Evolutionary conservation across 1,140 invertebrate genomes (phyloP).

Genomic region (Drosophila pseudoobscura): DNA sequence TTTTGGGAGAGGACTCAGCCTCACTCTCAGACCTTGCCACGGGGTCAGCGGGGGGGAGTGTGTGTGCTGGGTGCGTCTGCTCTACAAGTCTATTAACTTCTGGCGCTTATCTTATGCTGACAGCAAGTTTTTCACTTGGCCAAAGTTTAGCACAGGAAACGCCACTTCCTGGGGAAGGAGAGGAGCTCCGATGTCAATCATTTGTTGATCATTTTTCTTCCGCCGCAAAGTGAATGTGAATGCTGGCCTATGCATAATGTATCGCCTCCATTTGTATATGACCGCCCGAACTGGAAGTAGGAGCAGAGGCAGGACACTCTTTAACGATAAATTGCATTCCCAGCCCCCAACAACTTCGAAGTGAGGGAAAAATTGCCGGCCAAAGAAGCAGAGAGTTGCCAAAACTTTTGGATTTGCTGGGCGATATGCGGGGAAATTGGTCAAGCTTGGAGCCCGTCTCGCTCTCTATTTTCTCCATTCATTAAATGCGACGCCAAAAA

Average conservation of each 20-base stretch:
- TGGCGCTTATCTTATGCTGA: conserved; percentile 80
- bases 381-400: conserved; percentile 4
- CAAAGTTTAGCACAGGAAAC: conserved; percentile 57
- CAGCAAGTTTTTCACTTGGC: conserved; percentile 81
- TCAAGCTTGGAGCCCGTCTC: conserved; percentile 20
- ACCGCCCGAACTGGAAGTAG: not conserved
- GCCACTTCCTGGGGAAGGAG: conserved; percentile 40
- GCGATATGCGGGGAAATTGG: conserved; percentile 19
- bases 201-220: conserved; percentile 74
- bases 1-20: conserved; percentile 26
- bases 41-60: conserved; percentile 49
- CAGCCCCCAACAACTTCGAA: no score
- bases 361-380: conserved; percentile 37
- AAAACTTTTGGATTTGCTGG: conserved; percentile 36
- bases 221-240: conserved; percentile 7
- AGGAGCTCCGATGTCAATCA: conserved; percentile 58
- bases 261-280: conserved; percentile 54
- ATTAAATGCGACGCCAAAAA: conserved; percentile 62
- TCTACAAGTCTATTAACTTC: conserved; percentile 82
- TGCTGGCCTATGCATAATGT: conserved; percentile 58
- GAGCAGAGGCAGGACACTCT: not conserved
- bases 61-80: conserved; percentile 50
- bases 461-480: conserved; percentile 35
- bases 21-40: no score
- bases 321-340: not conserved